Evolutionary conservation across 2,113 vertebrate genomes (phyloP).

Genomic region (Isichthys henryi): DNA sequence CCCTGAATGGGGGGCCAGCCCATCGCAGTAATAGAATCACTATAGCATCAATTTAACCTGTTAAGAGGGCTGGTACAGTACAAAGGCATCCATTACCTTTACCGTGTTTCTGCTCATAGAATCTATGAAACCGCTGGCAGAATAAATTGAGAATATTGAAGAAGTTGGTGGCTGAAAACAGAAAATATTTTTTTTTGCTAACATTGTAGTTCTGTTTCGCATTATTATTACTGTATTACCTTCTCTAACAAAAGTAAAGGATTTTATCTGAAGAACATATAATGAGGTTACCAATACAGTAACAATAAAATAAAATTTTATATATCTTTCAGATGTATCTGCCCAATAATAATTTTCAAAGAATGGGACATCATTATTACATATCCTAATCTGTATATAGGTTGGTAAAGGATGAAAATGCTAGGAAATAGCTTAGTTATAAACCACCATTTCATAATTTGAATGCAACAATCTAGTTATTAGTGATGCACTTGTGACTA

Average conservation of each 20-base stretch:
- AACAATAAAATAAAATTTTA: background rate
- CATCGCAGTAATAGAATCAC: background rate
- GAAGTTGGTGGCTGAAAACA: background rate
- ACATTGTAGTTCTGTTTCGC: background rate
- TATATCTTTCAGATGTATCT: background rate
- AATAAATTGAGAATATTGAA: background rate
- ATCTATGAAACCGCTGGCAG: background rate
- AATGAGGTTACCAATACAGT: background rate
- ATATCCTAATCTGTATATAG: background rate
- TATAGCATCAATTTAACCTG: background rate
- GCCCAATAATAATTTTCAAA: background rate
- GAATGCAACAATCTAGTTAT: background rate
- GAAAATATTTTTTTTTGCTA: background rate
- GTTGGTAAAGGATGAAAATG: background rate
- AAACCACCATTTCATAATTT: background rate
- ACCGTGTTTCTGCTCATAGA: background rate
- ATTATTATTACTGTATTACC: background rate
- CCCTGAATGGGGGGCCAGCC: too few species aligned
- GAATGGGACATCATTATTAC: background rate
- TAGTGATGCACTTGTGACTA: background rate
- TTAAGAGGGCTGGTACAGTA: background rate
- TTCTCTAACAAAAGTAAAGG: background rate
- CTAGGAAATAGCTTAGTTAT: background rate
- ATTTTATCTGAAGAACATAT: background rate
- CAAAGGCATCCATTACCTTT: background rate